Evolutionary conservation across 1,140 invertebrate species (phyloP), one percentile per base, ranked within the genome.

Genomic region (Orussus abietinus): DNA sequence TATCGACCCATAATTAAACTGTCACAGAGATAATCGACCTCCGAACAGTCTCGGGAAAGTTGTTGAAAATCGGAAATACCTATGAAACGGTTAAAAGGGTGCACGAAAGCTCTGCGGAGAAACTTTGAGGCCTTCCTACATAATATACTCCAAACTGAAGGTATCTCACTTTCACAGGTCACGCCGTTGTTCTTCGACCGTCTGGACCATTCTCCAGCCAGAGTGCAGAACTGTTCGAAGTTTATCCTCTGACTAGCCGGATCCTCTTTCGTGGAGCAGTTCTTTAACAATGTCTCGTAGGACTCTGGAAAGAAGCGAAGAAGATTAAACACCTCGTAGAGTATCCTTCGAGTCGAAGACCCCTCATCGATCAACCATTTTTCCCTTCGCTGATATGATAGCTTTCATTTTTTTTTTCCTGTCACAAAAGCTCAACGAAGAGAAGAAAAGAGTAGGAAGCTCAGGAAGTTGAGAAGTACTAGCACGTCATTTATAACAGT

Each of bases 141-240:
- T 61, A 66, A 69, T 56, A 69, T 59, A 70, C 60, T 63, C 65
- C 62, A 69, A 69, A 69, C 49, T 49, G 63, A 72, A 71, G 57
- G 59, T 67, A 69, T 69, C 73, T 75, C 69, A 75, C 74, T 77
- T 74, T 75, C 68, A 49, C 62, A 64, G 47, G 66, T 69, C 26
- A 76, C 60, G 50, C 66, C 62, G 36, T 71, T 71, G 50, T 42
- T 63, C 47, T 67, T 72, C 33, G 47, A 38, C n/a, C 58, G 56
- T 54, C 62, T 60, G 10, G 65, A 57, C 39, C 56, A 66, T 51
- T 74, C 67, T 34, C 45, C 57, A 10, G 69, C 62, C 22, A 86
- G 73, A 25, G 75, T 72, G 55, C 81, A 84, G 62, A 86, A 85
- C 51, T 85, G 77, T 45, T 85, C 81, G 55, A 84, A 84, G 45